These are phyloP conservation scores for Drosophila albomicans DNA, from an alignment of 1,140 invertebrate genomes.

Conservation along the genomic window DNA sequence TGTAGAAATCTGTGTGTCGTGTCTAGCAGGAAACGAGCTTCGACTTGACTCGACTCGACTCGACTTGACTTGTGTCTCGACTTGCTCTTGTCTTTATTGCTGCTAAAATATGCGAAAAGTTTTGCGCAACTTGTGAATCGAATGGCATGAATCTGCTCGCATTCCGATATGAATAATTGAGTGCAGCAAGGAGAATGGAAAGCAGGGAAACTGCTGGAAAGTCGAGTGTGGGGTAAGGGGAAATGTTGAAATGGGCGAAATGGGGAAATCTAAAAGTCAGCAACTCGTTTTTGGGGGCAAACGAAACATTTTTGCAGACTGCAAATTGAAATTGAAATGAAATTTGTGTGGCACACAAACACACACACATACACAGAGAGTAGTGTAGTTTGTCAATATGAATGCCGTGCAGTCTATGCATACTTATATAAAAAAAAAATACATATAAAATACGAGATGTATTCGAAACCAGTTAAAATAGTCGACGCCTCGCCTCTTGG, in stretches of 20 bases:
- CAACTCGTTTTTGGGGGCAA: conserved; percentile 13
- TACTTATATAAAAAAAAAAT: conserved; percentile 4
- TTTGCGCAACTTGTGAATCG: conserved; percentile 24
- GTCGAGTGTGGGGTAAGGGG: background rate
- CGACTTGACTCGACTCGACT: no score
- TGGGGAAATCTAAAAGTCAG: conserved; percentile 13
- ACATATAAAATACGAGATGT: background rate
- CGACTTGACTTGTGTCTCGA: background rate
- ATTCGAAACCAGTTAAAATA: conserved; percentile 11
- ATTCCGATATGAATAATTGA: conserved; percentile 35
- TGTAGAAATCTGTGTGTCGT: background rate
- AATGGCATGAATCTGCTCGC: conserved; percentile 13
- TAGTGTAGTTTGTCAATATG: conserved; percentile 3
- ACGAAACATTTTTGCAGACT: conserved; percentile 27
- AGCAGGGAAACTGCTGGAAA: no score
- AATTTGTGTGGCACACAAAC: conserved; percentile 25
- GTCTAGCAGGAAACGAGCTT: background rate
- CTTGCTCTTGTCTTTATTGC: conserved; percentile 18
- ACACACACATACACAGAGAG: background rate
- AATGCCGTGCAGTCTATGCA: conserved; percentile 6
- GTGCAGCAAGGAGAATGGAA: conserved; percentile 8
- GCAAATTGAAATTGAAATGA: conserved; percentile 38
- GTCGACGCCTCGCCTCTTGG: background rate
- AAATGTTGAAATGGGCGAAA: background rate
- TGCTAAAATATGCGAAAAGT: conserved; percentile 25